Conservation (phyloP, 2,113 vertebrate species). For the Promerops cafer region DNA sequence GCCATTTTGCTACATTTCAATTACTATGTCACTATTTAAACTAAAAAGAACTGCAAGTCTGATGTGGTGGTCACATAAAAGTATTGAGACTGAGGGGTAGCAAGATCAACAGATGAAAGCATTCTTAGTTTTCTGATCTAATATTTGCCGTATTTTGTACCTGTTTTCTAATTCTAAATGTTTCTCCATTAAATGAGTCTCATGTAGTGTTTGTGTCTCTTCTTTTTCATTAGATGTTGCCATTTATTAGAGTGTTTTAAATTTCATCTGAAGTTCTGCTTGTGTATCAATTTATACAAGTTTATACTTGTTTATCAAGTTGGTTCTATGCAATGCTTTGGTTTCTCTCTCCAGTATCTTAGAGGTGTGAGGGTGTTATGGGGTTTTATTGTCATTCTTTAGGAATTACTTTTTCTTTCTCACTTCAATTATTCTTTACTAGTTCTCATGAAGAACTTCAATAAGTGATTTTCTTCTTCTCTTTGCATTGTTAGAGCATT, state of each 20-base stretch:
- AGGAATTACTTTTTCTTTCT: background rate
- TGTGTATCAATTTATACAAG: background rate
- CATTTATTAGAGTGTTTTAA: background rate
- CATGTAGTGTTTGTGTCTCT: background rate
- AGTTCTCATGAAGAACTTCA: background rate
- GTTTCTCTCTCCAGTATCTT: background rate
- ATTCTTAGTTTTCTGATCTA: background rate
- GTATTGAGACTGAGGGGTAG: background rate
- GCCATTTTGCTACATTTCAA: background rate
- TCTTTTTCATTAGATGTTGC: background rate
- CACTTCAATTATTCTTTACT: background rate
- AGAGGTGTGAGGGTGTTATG: background rate
- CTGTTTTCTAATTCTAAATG: background rate
- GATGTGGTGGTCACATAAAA: background rate
- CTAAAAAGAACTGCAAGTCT: background rate
- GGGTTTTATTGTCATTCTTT: background rate
- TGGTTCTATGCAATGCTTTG: background rate
- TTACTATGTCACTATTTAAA: background rate
- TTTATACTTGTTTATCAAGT: background rate
- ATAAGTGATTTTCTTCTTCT: background rate
- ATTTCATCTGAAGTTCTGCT: background rate
- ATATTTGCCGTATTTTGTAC: background rate
- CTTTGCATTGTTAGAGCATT: background rate
- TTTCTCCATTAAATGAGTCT: background rate
- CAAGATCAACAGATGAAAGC: background rate